phyloP scores from a whole-genome alignment of 2,888 invertebrate genomes.

The Drosophila austrosaltans region DNA sequence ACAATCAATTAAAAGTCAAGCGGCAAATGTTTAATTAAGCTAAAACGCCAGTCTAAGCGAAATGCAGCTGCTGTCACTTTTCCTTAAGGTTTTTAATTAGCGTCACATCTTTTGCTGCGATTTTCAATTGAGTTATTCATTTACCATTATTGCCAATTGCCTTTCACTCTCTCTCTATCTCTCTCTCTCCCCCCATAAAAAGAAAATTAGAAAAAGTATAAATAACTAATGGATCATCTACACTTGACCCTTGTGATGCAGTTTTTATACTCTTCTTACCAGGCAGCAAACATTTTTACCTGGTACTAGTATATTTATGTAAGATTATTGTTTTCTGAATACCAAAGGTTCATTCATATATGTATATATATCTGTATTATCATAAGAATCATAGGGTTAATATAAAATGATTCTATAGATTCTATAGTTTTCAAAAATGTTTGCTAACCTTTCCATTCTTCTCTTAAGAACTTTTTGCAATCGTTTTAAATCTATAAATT shows the following conservation, averaged over 20 bases:
- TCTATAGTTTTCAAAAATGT: no score
- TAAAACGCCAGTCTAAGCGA: slow-evolving; percentile 51
- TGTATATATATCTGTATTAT: no score
- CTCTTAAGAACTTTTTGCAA: no score
- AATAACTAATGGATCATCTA: background rate
- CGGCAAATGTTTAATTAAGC: slow-evolving; percentile 78
- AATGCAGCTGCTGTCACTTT: slow-evolving; percentile 40
- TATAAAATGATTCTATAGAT: no score
- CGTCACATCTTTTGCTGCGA: slow-evolving; percentile 28
- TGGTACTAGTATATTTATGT: no score
- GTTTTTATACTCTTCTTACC: background rate
- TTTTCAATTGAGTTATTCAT: slow-evolving; percentile 70
- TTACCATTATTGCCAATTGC: slow-evolving; percentile 66
- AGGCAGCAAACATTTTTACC: background rate
- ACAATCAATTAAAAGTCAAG: slow-evolving; percentile 77
- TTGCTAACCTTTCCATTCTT: no score
- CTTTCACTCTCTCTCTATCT: slow-evolving; percentile 18
- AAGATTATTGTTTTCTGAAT: no score
- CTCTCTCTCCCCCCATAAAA: slow-evolving; percentile 8
- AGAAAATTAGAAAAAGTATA: background rate
- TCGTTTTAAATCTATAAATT: no score
- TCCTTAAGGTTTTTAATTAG: slow-evolving; percentile 60
- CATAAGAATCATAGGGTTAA: no score
- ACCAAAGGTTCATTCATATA: no score
- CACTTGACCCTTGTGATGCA: background rate